A percentile compares a stretch with the other conserved stretches of the same genome.
Evolutionary conservation across 2,888 invertebrate genomes (phyloP).

Genomic region (Nomada fucata): DNA sequence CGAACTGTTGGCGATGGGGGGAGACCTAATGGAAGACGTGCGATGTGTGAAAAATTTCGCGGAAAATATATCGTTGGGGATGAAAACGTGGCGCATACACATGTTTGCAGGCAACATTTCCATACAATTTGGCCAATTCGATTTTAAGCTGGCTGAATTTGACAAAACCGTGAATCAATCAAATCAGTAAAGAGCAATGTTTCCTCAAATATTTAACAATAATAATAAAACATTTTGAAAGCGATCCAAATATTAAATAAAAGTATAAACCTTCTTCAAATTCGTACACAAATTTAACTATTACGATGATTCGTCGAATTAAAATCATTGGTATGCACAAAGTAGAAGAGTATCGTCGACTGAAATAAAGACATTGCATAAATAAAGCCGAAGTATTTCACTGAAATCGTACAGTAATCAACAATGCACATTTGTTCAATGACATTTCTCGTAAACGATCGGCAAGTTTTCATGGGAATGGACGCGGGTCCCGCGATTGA

Average conservation of each 20-base stretch:
- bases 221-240: too few species aligned
- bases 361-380: too few species aligned
- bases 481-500: constrained; percentile 35
- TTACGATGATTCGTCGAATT: too few species aligned
- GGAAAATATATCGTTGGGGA: neutral
- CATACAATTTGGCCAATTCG: neutral
- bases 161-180: too few species aligned
- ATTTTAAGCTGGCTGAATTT: too few species aligned
- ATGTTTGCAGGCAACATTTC: neutral
- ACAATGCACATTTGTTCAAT: neutral
- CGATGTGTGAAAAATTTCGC: constrained; percentile 39
- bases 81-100: neutral
- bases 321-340: too few species aligned
- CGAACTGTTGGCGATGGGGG: constrained; percentile 27
- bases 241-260: too few species aligned
- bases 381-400: neutral
- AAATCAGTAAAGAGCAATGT: too few species aligned
- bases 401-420: neutral
- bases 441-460: neutral
- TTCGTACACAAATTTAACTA: too few species aligned
- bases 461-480: constrained; percentile 6
- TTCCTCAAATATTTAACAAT: too few species aligned
- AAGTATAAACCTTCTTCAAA: too few species aligned
- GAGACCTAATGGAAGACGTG: constrained; percentile 47
- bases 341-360: too few species aligned